Evolutionary conservation across 2,797 vertebrate genomes (phyloP), one percentile per base, ranked within the genome.

Genomic region (Hyperoplus immaculatus): DNA sequence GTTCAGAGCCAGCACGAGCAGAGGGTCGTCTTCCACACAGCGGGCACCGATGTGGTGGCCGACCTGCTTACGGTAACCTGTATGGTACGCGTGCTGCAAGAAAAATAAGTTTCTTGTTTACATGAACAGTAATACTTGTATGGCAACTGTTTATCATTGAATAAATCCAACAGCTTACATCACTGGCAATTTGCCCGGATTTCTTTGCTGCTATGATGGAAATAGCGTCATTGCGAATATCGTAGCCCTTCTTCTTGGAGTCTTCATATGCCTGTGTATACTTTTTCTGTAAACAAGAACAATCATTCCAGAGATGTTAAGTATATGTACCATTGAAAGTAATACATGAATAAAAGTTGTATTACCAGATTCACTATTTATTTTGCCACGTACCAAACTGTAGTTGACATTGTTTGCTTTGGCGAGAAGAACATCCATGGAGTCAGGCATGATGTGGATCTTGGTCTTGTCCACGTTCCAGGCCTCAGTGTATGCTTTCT

Each of bases 11-110:
- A 97, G 91, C 87, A 99, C 36, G 64, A 99, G 88, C 72, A 99
- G 96, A 16, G 98, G 98, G 60, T 99, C 98, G 53, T 99, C 98
- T 43, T 96, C 84, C 56, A 99, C 0, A 51, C 95, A 92, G 29
- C 87, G 96, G 76, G 96, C 97, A 0, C 98, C 98, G 16, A 99
- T 96, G 88, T 99, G 97, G 73, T 98, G 98, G 0, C 98, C 98
- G 0, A 96, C 93, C 77, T 99, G 98, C 84, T 97, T 97, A 60
- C 97, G 94, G 69, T 96, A 98, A 1, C 95, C 97, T 41, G 95
- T 78, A 38, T 97, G 96, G 71, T 99, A 99, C 4, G 96, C 97
- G 92, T 96, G 97, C 97, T 98, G 71, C 60, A 79, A 61, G 94
- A 57, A 41, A 56, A 67, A 51, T 4, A 9, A 14, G 8, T 56